A percentile compares a stretch with the other conserved stretches of the same genome.
These are phyloP conservation scores for Rhabditoides inermis DNA, from an alignment of 2,888 invertebrate genomes.

Conservation along the genomic window DNA sequence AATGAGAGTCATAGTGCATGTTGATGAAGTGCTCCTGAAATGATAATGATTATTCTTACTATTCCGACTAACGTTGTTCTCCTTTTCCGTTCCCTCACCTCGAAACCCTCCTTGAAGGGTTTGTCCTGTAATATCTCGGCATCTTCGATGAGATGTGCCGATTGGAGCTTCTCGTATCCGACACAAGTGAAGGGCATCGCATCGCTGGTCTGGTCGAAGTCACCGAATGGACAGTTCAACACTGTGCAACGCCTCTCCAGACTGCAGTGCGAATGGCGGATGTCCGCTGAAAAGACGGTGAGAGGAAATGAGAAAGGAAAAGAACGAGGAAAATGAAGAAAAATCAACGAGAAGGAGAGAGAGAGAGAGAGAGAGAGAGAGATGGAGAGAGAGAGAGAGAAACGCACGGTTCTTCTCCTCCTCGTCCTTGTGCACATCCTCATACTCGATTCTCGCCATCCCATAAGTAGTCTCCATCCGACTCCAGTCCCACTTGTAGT, in stretches of 20 bases:
- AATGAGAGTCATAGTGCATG: conserved; percentile 46
- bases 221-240: conserved; percentile 41
- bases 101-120: conserved; percentile 16
- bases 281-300: conserved; percentile 24
- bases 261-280: conserved; percentile 29
- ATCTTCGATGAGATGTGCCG: conserved; percentile 14
- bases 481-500: conserved; percentile 33
- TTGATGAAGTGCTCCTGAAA: conserved; percentile 43
- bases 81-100: too few species aligned
- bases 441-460: conserved; percentile 39
- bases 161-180: conserved; percentile 21
- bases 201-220: too few species aligned
- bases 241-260: conserved; percentile 19
- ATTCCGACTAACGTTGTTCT: neutral
- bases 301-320: too few species aligned
- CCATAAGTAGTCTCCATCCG: conserved; percentile 28
- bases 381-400: too few species aligned
- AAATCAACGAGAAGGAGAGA: too few species aligned
- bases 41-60: too few species aligned
- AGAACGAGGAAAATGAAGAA: too few species aligned
- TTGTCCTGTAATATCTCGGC: conserved; percentile 18
- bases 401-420: conserved; percentile 15
- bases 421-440: conserved; percentile 12
- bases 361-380: too few species aligned
- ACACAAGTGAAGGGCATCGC: conserved; percentile 29